Evolutionary conservation across 2,797 vertebrate species (phyloP), one percentile per base, ranked within the genome.

Genomic region (Lindbergichthys nudifrons): DNA sequence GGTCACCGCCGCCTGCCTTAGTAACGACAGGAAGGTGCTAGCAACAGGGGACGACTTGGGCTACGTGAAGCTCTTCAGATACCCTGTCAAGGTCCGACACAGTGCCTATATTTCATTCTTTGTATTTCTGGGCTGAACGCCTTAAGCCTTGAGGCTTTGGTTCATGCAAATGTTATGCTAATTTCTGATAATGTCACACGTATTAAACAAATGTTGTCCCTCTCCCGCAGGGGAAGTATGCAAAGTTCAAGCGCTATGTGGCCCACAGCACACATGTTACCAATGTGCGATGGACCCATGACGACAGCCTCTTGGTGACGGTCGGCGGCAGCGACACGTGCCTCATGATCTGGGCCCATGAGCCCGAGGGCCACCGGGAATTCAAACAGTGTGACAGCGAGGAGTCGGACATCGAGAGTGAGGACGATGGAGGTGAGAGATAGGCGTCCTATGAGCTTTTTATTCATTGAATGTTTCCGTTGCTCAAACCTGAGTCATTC

Each of bases 31-130:
- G 86, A 96, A 95, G 91, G 93, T 99, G 52, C 93, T 99, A 64
- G 98, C 97, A 57, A 98, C 98, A 50, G 98, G 98, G 82, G 98
- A 99, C 88, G 98, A 99, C 89, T 95, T 99, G 86, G 98, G 98
- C 91, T 99, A 99, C 84, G 95, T 99, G 87, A 99, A 99, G 87
- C 95, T 99, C 61, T 99, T 99, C 89, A 96, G 94, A 89, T 98
- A 97, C 80, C 98, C 98, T 39, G 96, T 96, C 77, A 99, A 97
- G 94, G 98, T 99, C 93, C 93, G 94, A 62, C 23, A 14, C 26
- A 19, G 12, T 54, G 23, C 30, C 1, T 36, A 21, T 47, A 9
- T 36, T 36, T 36, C 11, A 36, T 46, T 46, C 30, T 65, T 11
- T 5, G 1, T 56, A 0, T 48, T 36, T 75, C 16, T 52, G 21